Percentiles rank a stretch among this genome's conserved stretches.
These are phyloP conservation scores for Cerceris ruficornis DNA, from an alignment of 2,888 invertebrate species.

Conservation along the genomic window DNA sequence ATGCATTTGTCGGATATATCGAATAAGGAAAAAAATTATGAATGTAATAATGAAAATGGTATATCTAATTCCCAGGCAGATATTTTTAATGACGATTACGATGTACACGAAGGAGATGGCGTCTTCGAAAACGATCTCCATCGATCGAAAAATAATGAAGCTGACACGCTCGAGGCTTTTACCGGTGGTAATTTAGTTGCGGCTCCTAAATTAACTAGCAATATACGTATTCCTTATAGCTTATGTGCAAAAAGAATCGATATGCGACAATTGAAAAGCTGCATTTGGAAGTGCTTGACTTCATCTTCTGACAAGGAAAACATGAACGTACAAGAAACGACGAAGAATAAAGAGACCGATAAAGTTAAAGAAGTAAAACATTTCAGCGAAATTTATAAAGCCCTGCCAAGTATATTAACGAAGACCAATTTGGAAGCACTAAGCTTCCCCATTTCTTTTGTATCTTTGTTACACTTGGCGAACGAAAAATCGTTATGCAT, in stretches of 20 bases:
- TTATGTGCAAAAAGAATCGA: constrained; percentile 93
- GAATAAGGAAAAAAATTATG: constrained; percentile 81
- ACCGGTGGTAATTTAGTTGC: constrained; percentile 85
- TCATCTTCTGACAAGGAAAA: constrained; percentile 76
- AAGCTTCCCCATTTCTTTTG: constrained; percentile 90
- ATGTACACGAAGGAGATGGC: constrained; percentile 64
- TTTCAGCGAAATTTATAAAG: constrained; percentile 83
- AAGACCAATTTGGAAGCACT: constrained; percentile 87
- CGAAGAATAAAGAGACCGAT: constrained; percentile 17
- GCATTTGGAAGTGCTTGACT: constrained; percentile 87
- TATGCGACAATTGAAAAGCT: constrained; percentile 90
- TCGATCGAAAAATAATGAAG: constrained; percentile 69
- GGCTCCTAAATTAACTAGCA: constrained; percentile 86
- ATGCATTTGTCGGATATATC: constrained; percentile 74
- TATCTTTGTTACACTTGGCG: constrained; percentile 91
- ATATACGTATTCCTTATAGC: constrained; percentile 91
- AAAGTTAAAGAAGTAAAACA: constrained; percentile 71
- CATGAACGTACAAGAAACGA: constrained; percentile 68
- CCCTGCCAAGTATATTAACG: constrained; percentile 84
- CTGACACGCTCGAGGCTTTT: constrained; percentile 69
- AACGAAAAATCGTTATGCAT: constrained; percentile 88
- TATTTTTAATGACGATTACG: constrained; percentile 70
- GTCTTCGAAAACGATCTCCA: too few species aligned
- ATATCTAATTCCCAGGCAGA: constrained; percentile 83
- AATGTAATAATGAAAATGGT: constrained; percentile 84